Evolutionary conservation across 2,888 invertebrate species (phyloP), one percentile per base, ranked within the genome.

Genomic region (Hydroisotoma schaefferi): DNA sequence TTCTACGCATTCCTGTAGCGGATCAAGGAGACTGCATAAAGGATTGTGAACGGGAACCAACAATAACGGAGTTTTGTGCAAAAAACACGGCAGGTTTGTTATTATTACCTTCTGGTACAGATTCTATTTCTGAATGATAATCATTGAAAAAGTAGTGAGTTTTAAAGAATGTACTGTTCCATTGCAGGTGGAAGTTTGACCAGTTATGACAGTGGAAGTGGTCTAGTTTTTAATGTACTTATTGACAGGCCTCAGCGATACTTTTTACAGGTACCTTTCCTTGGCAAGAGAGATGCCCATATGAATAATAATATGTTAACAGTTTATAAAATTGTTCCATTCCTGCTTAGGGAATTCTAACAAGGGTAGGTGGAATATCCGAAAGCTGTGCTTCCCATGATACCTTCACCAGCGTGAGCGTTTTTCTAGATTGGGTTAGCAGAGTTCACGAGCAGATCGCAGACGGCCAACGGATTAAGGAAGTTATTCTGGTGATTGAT

Each of bases 1-100:
- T 63, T 12, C 23, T 63, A 4, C 56, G 61, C 12, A 25, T 63
- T 18, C 55, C 60, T 10, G 61, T 67, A 1, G 55, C 59, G 0
- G 67, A 67, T 22, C 48, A 61, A 20, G 63, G 63, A 22, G 57
- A 67, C 27, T 67, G 67, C 33, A 49, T 56, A 29, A 22, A 40
- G 33, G 61, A 63, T 27, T 67, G 67, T 52, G 61, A 54, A 18
- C 53, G 63, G 27, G 59, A 56, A 29, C 63, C 63, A 28, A 67
- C 67, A 18, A 67, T 61, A 18, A 67, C 67, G 1, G 67, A 67
- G 40, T 67, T 67, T 56, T 67, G 67, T 59, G 61, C 61, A 8
- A 58, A 55, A 2, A 47, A 57, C 53, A 56, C 40, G 10, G n/a
- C 28, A 44, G 53, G 52, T 56, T 55, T n/a, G 29, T 28, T 4